Percentiles rank a stretch among this genome's conserved stretches.
Conservation (phyloP, 2,113 vertebrate genomes). For the Oryzias woworae region DNA sequence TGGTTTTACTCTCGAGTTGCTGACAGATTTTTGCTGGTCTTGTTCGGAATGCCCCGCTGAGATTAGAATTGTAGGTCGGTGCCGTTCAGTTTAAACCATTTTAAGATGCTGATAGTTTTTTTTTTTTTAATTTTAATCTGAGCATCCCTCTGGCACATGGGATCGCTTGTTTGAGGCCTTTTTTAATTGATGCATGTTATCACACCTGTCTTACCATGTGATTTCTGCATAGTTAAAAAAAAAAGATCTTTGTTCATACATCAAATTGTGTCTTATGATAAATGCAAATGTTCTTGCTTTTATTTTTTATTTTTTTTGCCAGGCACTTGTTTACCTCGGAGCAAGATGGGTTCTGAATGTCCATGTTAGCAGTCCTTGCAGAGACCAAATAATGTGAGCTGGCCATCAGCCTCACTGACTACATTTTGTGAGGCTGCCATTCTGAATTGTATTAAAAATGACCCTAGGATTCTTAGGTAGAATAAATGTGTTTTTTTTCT, state of each 20-base stretch:
- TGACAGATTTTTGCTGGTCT: constrained; percentile 45
- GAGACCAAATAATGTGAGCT: constrained; percentile 57
- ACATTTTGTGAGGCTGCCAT: constrained; percentile 30
- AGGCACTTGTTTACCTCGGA: constrained; percentile 37
- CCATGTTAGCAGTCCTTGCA: constrained; percentile 25
- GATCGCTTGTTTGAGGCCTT: constrained; percentile 63
- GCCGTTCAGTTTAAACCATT: constrained; percentile 26
- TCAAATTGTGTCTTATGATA: constrained; percentile 17
- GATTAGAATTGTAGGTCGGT: constrained; percentile 23
- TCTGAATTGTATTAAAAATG: constrained; percentile 31
- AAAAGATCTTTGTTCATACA: constrained; percentile 21
- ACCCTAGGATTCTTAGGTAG: constrained; percentile 27
- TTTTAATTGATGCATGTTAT: constrained; percentile 51
- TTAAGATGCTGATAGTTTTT: constrained; percentile 35
- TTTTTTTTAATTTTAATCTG: constrained; percentile 36
- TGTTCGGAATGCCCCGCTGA: constrained; percentile 17
- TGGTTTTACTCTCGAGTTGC: constrained; percentile 48
- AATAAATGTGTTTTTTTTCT: constrained; percentile 57
- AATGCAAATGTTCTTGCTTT: constrained; percentile 7
- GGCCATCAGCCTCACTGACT: constrained; percentile 27
- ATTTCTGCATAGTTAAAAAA: constrained; percentile 6
- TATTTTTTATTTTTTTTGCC: constrained; percentile 2
- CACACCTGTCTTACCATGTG: constrained; percentile 52
- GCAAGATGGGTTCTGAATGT: constrained; percentile 15
- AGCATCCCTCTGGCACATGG: constrained; percentile 66